Conservation (phyloP, 1,140 invertebrate genomes). For the Drosophila auraria region DNA sequence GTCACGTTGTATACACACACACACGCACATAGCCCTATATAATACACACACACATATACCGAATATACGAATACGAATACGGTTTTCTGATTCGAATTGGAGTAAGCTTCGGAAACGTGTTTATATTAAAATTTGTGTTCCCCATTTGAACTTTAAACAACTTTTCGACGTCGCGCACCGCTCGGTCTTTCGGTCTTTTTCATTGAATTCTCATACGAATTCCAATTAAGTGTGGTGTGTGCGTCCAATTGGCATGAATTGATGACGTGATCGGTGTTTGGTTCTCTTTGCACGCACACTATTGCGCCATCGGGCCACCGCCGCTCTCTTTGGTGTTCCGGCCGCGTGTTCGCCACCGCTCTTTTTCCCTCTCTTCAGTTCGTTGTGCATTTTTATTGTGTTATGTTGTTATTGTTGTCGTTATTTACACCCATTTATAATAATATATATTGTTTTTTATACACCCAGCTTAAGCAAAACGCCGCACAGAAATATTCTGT, state of each 20-base stretch:
- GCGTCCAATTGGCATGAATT: conserved; percentile 83
- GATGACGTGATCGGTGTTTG: conserved; percentile 71
- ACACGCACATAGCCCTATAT: conserved; percentile 20
- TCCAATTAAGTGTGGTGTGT: conserved; percentile 81
- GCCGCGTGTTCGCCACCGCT: conserved; percentile 40
- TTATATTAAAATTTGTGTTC: conserved; percentile 70
- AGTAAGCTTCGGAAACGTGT: conserved; percentile 69
- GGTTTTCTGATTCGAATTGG: conserved; percentile 52
- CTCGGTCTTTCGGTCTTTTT: conserved; percentile 54
- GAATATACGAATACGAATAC: conserved; percentile 14
- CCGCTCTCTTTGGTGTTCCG: conserved; percentile 24
- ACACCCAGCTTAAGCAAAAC: conserved; percentile 73
- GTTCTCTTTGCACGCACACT: conserved; percentile 39
- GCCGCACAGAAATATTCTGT: conserved; percentile 49
- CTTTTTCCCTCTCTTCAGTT: conserved; percentile 31
- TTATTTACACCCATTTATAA: conserved; percentile 11
- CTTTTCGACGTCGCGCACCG: conserved; percentile 42
- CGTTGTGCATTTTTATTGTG: conserved; percentile 55
- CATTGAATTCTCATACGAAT: conserved; percentile 83
- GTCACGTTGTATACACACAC: conserved; percentile 48
- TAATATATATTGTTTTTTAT: conserved; percentile 48
- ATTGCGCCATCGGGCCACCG: not conserved
- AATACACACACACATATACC: conserved; percentile 21
- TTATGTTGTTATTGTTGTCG: conserved; percentile 46
- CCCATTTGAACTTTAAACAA: conserved; percentile 81